Percentiles rank a stretch among this genome's conserved stretches.
Evolutionary conservation across 23 tunicate species (phyloP).

Genomic region (Styela plicata): DNA sequence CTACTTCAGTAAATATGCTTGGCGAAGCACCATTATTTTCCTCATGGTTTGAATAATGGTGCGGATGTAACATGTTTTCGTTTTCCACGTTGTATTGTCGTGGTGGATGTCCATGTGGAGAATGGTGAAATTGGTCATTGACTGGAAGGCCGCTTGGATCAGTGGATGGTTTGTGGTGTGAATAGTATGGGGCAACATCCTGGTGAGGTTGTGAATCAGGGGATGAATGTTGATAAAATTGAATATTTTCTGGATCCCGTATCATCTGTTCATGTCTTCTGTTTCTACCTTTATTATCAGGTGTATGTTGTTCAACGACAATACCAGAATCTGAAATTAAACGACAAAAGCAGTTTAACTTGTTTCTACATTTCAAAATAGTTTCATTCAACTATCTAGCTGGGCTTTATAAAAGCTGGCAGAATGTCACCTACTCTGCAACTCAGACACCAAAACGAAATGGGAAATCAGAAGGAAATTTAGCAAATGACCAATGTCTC

Average conservation of each 20-base stretch:
- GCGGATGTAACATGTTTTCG: not conserved
- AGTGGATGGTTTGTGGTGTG: not conserved
- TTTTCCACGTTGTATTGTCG: not conserved
- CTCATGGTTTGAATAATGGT: not conserved
- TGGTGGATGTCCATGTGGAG: slow-evolving; percentile 6
- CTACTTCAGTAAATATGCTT: not conserved
- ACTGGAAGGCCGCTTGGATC: slow-evolving; percentile 24
- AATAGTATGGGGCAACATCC: not conserved
- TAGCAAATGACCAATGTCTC: no score
- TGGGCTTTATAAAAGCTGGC: no score
- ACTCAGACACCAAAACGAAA: no score
- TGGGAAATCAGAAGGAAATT: no score
- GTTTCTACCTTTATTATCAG: not conserved
- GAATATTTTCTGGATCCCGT: slow-evolving; percentile 14
- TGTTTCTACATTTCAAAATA: no score
- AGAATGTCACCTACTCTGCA: no score
- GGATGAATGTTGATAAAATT: not conserved
- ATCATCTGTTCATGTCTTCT: slow-evolving; percentile 41
- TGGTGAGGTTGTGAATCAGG: no score
- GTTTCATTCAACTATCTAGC: no score
- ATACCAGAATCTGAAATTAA: not conserved
- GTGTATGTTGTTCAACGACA: not conserved
- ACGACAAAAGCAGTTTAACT: no score
- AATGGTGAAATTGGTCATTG: slow-evolving; percentile 14
- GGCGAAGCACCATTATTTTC: not conserved